Evolutionary conservation across 2,113 vertebrate genomes (phyloP), one percentile per base, ranked within the genome.

Genomic region (Rana temporaria): DNA sequence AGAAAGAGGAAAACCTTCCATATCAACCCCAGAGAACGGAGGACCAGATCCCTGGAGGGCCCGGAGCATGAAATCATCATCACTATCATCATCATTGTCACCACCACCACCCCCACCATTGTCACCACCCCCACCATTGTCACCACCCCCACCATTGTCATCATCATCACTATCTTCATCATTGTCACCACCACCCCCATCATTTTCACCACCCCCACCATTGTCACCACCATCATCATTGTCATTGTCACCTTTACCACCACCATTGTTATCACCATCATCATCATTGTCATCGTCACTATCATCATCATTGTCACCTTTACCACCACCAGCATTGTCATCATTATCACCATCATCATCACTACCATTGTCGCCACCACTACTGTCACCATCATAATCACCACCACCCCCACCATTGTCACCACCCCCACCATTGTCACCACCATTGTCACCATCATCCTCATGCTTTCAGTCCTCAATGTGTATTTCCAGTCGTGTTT

Each of bases 241-340:
- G 12, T 64, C n/a, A n/a, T n/a, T n/a, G n/a, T n/a, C n/a, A n/a
- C n/a, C n/a, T n/a, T n/a, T n/a, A n/a, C n/a, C n/a, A n/a, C n/a
- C n/a, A n/a, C n/a, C n/a, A n/a, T n/a, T n/a, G n/a, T n/a, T n/a
- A n/a, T n/a, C 2, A 64, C 16, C 62, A 64, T 26, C 20, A 64
- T 64, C 62, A 64, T 24, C 62, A 12, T 26, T 16, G 24, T 24
- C 62, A 64, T 24, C 62, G 24, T 24, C 62, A 64, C 15, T 20
- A 64, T 64, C 62, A 64, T 64, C 62, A 64, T 64, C n/a, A 64
- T 64, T 20, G 24, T 17, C 62, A 64, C 15, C 62, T 11, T 24
- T 20, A 64, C 15, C 20, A 64, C 24, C 62, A 64, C 15, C 6
- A 64, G 4, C 62, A 64, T 24, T 20, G 24, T 64, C n/a, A 64